Evolutionary conservation across 2,888 invertebrate genomes (phyloP).

Genomic region (Abrostola tripartita): DNA sequence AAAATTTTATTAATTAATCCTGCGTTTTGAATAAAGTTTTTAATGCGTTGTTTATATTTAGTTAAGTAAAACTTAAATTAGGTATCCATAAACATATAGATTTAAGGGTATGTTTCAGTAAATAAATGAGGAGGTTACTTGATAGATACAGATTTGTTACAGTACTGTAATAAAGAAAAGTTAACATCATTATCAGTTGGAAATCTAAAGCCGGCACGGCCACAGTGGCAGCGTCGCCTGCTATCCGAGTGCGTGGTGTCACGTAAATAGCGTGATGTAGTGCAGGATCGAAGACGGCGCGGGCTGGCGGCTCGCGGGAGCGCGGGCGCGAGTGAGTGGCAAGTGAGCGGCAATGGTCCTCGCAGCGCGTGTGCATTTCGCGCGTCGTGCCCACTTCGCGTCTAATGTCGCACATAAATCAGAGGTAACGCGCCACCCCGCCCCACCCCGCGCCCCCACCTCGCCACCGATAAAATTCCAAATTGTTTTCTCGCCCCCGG

Average conservation of each 20-base stretch:
- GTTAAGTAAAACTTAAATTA: background rate
- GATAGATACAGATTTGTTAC: too few species aligned
- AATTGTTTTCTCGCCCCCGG: constrained; percentile 88
- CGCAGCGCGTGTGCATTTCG: constrained; percentile 77
- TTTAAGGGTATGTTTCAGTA: background rate
- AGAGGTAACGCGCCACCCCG: constrained; percentile 77
- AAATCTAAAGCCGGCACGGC: background rate
- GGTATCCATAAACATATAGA: background rate
- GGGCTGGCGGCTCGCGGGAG: constrained; percentile 12
- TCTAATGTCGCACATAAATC: constrained; percentile 85
- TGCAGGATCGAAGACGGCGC: constrained; percentile 29
- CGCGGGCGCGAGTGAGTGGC: constrained; percentile 52
- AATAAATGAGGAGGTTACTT: too few species aligned
- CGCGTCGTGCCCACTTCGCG: constrained; percentile 76
- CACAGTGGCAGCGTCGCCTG: background rate
- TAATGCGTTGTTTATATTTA: constrained; percentile 2
- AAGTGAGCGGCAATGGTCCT: constrained; percentile 73
- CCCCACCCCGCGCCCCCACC: constrained; percentile 69
- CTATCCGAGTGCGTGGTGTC: background rate
- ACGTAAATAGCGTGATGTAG: constrained; percentile 13
- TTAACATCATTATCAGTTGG: background rate
- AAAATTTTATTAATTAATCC: constrained; percentile 71
- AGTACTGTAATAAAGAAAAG: too few species aligned
- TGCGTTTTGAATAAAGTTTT: constrained; percentile 56
- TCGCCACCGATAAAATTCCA: constrained; percentile 85